phyloP scores from a whole-genome alignment of 2,797 vertebrate genomes.

The Phoebastria nigripes region DNA sequence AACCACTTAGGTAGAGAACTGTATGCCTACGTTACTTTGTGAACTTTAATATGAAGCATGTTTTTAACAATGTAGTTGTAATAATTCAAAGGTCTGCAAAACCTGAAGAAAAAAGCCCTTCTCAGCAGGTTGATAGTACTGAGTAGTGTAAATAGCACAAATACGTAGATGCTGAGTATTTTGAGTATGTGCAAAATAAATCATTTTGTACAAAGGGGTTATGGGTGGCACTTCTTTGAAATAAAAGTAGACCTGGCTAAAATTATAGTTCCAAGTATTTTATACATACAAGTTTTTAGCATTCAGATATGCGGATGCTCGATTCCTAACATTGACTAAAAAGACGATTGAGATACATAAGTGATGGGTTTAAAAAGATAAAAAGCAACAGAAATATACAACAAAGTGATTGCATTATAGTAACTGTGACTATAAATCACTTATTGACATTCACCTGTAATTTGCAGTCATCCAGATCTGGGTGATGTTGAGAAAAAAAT shows the following conservation, averaged over 20 bases:
- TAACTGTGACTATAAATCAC: background rate
- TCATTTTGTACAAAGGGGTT: background rate
- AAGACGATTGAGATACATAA: fast-evolving
- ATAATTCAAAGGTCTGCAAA: background rate
- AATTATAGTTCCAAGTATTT: background rate
- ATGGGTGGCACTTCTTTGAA: background rate
- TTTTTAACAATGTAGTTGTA: background rate
- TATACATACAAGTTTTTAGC: background rate
- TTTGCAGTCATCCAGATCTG: background rate
- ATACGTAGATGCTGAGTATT: background rate
- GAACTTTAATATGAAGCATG: background rate
- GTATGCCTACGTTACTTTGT: background rate
- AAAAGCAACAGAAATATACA: background rate
- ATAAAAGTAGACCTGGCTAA: background rate
- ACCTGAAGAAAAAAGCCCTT: background rate
- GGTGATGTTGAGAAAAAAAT: background rate
- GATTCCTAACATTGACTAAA: background rate
- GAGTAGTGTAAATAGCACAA: background rate
- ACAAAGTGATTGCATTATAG: background rate
- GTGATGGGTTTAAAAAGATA: background rate
- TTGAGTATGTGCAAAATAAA: background rate
- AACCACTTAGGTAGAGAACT: background rate
- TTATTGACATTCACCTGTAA: background rate
- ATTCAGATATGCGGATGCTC: background rate
- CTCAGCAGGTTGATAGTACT: background rate